Percentiles rank a stretch among this genome's conserved stretches.
These are phyloP conservation scores for Galerucella nymphaeae DNA, from an alignment of 2,888 invertebrate genomes.

Conservation along the genomic window DNA sequence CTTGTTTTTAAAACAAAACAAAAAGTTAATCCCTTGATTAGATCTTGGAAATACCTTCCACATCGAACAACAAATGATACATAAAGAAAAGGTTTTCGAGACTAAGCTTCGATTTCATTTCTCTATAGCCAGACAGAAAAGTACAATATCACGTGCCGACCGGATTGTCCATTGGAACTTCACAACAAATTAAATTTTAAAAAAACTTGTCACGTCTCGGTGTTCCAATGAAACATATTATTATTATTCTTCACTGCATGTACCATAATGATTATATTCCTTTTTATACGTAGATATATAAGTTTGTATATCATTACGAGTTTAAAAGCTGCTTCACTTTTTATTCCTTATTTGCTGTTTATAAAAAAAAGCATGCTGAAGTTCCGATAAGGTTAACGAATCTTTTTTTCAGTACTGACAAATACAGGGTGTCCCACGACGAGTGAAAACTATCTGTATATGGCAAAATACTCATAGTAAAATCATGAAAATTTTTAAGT, in stretches of 20 bases:
- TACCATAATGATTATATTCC: neutral
- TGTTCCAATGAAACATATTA: conserved; percentile 25
- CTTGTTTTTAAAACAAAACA: neutral
- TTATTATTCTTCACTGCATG: neutral
- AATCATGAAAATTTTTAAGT: too few species aligned
- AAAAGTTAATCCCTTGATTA: neutral
- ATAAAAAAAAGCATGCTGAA: too few species aligned
- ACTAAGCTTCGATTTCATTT: conserved; percentile 23
- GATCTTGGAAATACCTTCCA: conserved; percentile 10
- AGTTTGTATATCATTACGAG: too few species aligned
- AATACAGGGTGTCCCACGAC: too few species aligned
- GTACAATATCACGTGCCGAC: conserved; percentile 23
- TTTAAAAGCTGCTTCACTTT: too few species aligned
- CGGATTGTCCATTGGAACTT: conserved; percentile 25
- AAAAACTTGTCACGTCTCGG: conserved; percentile 32
- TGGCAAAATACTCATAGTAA: too few species aligned
- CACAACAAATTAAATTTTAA: conserved; percentile 36
- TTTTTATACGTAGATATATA: neutral
- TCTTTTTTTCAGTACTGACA: too few species aligned
- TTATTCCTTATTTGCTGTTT: too few species aligned
- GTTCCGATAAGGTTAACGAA: too few species aligned
- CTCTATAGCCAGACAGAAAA: conserved; percentile 25
- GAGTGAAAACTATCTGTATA: too few species aligned
- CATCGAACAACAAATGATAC: neutral
- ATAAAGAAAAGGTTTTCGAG: conserved; percentile 3